phyloP scores from a whole-genome alignment of 2,113 vertebrate species.

The Alectura lathami region DNA sequence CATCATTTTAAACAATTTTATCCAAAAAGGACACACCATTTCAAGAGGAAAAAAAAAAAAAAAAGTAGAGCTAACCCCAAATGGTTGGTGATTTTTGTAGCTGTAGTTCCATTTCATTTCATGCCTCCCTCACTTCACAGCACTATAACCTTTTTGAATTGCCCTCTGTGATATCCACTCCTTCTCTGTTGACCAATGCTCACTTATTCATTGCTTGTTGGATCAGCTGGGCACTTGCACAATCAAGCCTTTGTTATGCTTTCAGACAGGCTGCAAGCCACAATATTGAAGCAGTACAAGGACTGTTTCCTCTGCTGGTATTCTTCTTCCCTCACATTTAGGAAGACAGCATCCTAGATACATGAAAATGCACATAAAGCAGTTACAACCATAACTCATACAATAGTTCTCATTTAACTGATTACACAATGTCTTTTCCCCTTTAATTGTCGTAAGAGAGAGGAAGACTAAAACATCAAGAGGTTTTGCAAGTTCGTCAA shows the following conservation, averaged over 20 bases:
- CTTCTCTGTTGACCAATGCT: conserved; percentile 69
- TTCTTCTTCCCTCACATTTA: conserved; percentile 35
- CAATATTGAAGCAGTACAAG: conserved; percentile 73
- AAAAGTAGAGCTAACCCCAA: neutral
- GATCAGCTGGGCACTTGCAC: conserved; percentile 74
- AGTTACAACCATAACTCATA: neutral
- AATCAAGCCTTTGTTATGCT: conserved; percentile 66
- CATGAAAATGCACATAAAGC: conserved; percentile 9
- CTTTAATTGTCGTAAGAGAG: neutral
- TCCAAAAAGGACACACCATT: neutral
- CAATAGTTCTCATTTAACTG: neutral
- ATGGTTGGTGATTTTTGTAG: neutral
- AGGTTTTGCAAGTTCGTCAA: conserved; percentile 14
- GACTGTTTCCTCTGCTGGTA: conserved; percentile 57
- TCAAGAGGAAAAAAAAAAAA: neutral
- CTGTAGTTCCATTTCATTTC: conserved; percentile 22
- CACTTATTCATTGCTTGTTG: conserved; percentile 73
- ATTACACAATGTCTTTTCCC: neutral
- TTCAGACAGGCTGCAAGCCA: conserved; percentile 70
- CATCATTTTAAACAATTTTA: neutral
- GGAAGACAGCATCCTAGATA: conserved; percentile 4
- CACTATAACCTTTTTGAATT: conserved; percentile 60
- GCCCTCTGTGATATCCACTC: conserved; percentile 67
- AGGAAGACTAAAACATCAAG: neutral
- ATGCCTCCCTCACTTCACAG: conserved; percentile 47